phyloP scores from a whole-genome alignment of 2,113 vertebrate genomes.

The Hemichromis elongatus region DNA sequence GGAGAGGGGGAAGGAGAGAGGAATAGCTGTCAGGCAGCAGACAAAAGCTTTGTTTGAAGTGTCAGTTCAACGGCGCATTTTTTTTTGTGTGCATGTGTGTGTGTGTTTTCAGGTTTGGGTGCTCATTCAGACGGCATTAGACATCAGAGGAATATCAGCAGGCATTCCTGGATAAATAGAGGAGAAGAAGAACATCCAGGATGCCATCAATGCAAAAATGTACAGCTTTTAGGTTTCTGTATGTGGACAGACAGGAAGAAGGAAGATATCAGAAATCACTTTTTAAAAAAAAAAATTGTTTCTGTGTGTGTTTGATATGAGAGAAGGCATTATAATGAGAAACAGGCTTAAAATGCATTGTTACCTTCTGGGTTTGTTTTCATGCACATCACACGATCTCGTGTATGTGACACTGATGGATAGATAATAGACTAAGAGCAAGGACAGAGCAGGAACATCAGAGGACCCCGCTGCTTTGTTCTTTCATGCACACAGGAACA shows the following conservation, averaged over 20 bases:
- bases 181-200: conserved; percentile 3
- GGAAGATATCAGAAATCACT: background rate
- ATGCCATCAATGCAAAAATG: conserved; percentile 12
- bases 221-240: conserved; percentile 15
- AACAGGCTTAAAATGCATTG: conserved; percentile 22
- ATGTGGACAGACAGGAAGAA: background rate
- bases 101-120: conserved; percentile 20
- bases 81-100: conserved; percentile 12
- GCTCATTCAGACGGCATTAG: conserved; percentile 44
- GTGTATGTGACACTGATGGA: conserved; percentile 50
- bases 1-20: conserved; percentile 60
- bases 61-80: conserved; percentile 49
- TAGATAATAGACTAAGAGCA: conserved; percentile 20
- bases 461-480: background rate
- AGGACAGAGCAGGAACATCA: background rate
- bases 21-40: conserved; percentile 66
- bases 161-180: conserved; percentile 51
- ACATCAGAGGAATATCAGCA: conserved; percentile 56
- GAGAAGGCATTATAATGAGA: conserved; percentile 47
- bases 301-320: conserved; percentile 21
- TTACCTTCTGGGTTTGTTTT: conserved; percentile 36
- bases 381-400: conserved; percentile 26
- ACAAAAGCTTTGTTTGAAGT: conserved; percentile 73
- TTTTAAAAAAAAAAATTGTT: too few relatives aligned
- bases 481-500: background rate